These are phyloP conservation scores for Seladonia tumulorum DNA, from an alignment of 2,888 invertebrate genomes.

Conservation along the genomic window DNA sequence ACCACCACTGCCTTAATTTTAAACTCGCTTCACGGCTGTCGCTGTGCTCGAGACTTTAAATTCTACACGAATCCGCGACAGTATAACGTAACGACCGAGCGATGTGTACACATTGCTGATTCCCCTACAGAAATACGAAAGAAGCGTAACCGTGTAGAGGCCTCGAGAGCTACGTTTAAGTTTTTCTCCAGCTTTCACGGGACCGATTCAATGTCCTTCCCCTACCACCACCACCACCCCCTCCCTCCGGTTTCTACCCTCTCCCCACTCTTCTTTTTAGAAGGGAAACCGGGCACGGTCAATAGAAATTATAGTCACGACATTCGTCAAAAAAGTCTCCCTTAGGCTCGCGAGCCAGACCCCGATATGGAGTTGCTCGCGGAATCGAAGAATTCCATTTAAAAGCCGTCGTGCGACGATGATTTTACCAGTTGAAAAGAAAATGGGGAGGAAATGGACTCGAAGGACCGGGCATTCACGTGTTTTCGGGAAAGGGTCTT, in stretches of 20 bases:
- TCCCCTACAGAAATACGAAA: slow-evolving; percentile 25
- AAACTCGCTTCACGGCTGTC: slow-evolving; percentile 41
- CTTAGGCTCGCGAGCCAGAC: slow-evolving; percentile 2
- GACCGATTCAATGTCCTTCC: neutral
- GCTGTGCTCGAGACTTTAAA: slow-evolving; percentile 51
- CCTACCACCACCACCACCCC: too few species aligned
- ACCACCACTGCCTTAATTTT: slow-evolving; percentile 57
- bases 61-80: slow-evolving; percentile 44
- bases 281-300: neutral
- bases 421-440: slow-evolving; percentile 22
- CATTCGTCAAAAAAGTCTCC: slow-evolving; percentile 18
- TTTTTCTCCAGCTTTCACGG: slow-evolving; percentile 30
- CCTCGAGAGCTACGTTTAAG: slow-evolving; percentile 1
- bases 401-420: slow-evolving; percentile 27
- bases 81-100: slow-evolving; percentile 39
- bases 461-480: neutral
- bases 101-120: slow-evolving; percentile 39
- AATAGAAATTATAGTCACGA: slow-evolving; percentile 44
- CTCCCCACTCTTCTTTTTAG: neutral
- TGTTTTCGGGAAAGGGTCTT: slow-evolving; percentile 33
- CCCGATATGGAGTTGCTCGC: slow-evolving; percentile 17
- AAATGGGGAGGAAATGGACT: neutral
- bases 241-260: neutral
- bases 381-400: slow-evolving; percentile 50
- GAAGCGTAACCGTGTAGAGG: neutral